Conservation (phyloP, 2,888 invertebrate genomes). For the Campaea margaritaria region DNA sequence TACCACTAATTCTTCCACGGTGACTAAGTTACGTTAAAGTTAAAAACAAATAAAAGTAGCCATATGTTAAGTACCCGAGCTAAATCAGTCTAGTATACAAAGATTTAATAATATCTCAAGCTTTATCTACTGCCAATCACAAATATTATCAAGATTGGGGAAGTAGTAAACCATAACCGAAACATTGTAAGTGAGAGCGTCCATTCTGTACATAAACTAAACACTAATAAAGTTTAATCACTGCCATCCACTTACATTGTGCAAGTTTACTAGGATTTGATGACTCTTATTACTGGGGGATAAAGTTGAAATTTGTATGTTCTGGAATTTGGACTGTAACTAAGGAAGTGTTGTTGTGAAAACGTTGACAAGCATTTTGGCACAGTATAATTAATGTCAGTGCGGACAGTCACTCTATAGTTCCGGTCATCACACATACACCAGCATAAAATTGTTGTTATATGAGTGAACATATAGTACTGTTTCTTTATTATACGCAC, state of each 20-base stretch:
- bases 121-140: no score
- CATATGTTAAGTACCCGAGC: no score
- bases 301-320: conserved; percentile 20
- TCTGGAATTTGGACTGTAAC: not conserved
- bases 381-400: conserved; percentile 11
- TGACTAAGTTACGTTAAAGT: no score
- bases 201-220: conserved; percentile 6
- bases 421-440: not conserved
- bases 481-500: no score
- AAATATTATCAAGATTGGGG: no score
- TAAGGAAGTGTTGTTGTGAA: conserved; percentile 22
- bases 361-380: conserved; percentile 29
- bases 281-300: conserved; percentile 6
- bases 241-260: conserved; percentile 17
- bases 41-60: no score
- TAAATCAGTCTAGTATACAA: no score
- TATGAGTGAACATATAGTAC: no score
- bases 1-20: no score
- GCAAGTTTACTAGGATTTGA: not conserved
- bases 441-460: no score
- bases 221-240: conserved; percentile 17
- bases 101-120: no score
- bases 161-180: not conserved
- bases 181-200: conserved; percentile 12
- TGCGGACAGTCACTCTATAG: not conserved